phyloP scores from a whole-genome alignment of 1,140 invertebrate species.

The Leptinotarsa undecemlineata region DNA sequence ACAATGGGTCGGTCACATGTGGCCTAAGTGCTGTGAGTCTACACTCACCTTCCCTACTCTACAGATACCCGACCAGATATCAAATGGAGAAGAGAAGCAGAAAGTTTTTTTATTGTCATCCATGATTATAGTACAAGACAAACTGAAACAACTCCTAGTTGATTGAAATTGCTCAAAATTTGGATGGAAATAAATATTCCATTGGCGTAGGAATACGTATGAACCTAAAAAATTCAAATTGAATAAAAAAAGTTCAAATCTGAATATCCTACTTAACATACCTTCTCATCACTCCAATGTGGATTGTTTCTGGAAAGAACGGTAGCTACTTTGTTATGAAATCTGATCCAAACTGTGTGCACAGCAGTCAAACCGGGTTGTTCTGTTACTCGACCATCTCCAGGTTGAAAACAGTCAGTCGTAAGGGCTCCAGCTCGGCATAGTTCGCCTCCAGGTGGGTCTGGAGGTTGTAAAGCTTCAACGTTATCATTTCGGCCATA shows the following conservation, averaged over 20 bases:
- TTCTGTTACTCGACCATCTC: slow-evolving; percentile 81
- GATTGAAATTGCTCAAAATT: too few species aligned
- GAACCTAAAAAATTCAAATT: too few species aligned
- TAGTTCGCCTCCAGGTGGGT: slow-evolving; percentile 59
- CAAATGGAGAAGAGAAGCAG: too few species aligned
- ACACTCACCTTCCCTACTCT: too few species aligned
- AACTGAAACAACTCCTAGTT: too few species aligned
- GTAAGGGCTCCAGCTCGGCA: slow-evolving; percentile 70
- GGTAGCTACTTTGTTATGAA: slow-evolving; percentile 87
- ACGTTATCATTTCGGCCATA: slow-evolving; percentile 66
- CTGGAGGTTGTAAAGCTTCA: slow-evolving; percentile 58
- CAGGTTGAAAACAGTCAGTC: slow-evolving; percentile 71
- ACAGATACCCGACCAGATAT: too few species aligned
- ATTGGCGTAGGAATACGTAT: too few species aligned
- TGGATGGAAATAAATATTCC: too few species aligned
- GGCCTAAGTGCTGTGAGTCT: too few species aligned
- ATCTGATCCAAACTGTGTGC: slow-evolving; percentile 85
- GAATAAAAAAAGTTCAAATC: background rate
- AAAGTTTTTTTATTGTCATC: too few species aligned
- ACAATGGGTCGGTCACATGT: too few species aligned
- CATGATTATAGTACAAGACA: too few species aligned
- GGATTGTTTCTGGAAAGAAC: slow-evolving; percentile 77
- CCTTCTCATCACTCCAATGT: slow-evolving; percentile 84
- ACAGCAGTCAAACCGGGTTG: slow-evolving; percentile 85
- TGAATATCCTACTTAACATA: background rate